These are phyloP conservation scores for Polydrusus pterygomalis DNA, from an alignment of 2,888 invertebrate species.

Conservation along the genomic window DNA sequence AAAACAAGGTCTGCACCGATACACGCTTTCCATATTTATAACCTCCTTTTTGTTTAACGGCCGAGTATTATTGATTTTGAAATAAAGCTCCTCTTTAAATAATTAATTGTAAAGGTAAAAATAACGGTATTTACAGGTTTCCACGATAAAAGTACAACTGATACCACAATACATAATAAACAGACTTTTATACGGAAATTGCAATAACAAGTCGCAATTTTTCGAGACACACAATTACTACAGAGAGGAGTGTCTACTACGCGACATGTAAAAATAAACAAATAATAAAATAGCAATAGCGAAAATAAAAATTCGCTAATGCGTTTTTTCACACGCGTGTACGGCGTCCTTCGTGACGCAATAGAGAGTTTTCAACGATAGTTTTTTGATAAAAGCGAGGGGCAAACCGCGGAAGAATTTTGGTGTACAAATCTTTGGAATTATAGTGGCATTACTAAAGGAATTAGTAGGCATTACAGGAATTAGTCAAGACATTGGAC, in stretches of 20 bases:
- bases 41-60: not conserved
- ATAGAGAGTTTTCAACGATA: not conserved
- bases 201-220: constrained; percentile 49
- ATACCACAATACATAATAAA: constrained; percentile 18
- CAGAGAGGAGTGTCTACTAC: constrained; percentile 44
- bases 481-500: too few species aligned
- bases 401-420: too few species aligned
- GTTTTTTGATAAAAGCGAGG: too few species aligned
- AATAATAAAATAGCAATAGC: not conserved
- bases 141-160: constrained; percentile 25
- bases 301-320: constrained; percentile 17
- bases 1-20: constrained; percentile 32
- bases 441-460: too few species aligned
- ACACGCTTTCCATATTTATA: constrained; percentile 34
- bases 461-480: too few species aligned
- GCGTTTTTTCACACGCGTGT: constrained; percentile 11
- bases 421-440: too few species aligned
- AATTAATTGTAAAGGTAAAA: too few species aligned
- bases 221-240: constrained; percentile 10
- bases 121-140: not conserved
- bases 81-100: not conserved
- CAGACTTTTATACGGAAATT: constrained; percentile 28
- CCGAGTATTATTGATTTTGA: not conserved
- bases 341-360: not conserved
- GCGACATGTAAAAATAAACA: not conserved